Evolutionary conservation across 1,140 invertebrate genomes (phyloP).

Genomic region (Papilio xuthus): DNA sequence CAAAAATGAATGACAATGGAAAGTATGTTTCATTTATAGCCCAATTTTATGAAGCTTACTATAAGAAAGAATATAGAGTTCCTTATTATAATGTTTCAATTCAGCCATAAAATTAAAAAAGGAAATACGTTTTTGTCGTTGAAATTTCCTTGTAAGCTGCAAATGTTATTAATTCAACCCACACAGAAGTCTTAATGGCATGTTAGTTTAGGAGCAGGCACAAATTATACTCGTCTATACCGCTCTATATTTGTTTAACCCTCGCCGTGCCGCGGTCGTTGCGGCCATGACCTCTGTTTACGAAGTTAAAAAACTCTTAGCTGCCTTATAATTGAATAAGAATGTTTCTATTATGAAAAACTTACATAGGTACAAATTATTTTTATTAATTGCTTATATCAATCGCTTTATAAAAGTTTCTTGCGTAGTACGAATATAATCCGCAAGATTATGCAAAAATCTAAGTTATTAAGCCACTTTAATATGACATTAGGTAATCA

Average conservation of each 20-base stretch:
- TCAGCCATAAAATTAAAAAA: background rate
- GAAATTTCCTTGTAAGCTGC: background rate
- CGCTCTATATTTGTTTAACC: slow-evolving; percentile 17
- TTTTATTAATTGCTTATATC: background rate
- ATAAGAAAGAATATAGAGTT: too few species aligned
- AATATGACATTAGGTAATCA: slow-evolving; percentile 1
- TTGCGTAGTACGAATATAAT: background rate
- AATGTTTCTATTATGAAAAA: slow-evolving; percentile 15
- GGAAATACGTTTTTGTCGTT: background rate
- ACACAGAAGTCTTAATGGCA: slow-evolving; percentile 15
- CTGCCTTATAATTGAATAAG: slow-evolving; percentile 3
- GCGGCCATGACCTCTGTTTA: slow-evolving; percentile 7
- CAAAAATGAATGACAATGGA: background rate
- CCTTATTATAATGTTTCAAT: too few species aligned
- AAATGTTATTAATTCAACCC: slow-evolving; percentile 13
- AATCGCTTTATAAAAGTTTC: background rate
- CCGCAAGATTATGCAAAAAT: background rate
- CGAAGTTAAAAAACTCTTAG: slow-evolving; percentile 6
- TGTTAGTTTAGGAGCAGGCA: slow-evolving; percentile 15
- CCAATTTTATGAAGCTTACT: background rate
- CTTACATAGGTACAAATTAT: background rate
- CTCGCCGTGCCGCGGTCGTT: slow-evolving; percentile 1
- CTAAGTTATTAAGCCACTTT: background rate
- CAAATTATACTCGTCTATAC: slow-evolving; percentile 7
- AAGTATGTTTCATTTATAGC: background rate